Evolutionary conservation across 2,797 vertebrate genomes (phyloP), one percentile per base, ranked within the genome.

Genomic region (Pseudocheirus occidentalis): DNA sequence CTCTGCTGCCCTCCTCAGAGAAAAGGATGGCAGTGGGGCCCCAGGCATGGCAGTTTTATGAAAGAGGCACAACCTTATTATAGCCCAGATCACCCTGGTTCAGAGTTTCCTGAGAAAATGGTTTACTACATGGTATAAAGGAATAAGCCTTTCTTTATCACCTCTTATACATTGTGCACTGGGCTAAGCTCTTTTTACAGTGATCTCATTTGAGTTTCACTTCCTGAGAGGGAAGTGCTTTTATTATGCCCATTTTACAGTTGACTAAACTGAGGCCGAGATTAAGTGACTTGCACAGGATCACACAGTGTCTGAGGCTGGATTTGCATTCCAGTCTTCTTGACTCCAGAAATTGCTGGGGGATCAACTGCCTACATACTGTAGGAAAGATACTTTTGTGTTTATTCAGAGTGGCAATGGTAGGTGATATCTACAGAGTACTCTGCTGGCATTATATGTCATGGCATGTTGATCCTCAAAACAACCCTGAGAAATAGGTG

Each of bases 1-100:
- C 97, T 98, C 97, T 98, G 95, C 97, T 98, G 98, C 98, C 98
- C 98, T 97, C 98, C 94, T 95, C 97, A 97, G 97, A 98, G 96
- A 66, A 54, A 95, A 97, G 93, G 54, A 9, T 0, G 34, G 94
- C 94, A 95, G 87, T 96, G 92, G 94, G 95, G 58, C 52, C 92
- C 73, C 29, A 34, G 92, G 5, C 52, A 52, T 50, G 2, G 34
- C 4, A 0, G 0, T 2, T 9, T 10, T 18, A 66, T 92, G 54
- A 31, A 12, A 10, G 31, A 92, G 56, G 55, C 55, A 91, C 58
- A 66, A 3, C 21, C 52, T 57, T 91, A 53, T 57, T 7, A 46
- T 50, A 57, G 12, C 6, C 10, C 54, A 1, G 34, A 58, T 46
- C 31, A 46, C 1, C 2, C 21, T 46, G 27, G 57, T 31, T 5